Conservation (phyloP, 2,888 invertebrate species). For the Drosophila subsilvestris region DNA sequence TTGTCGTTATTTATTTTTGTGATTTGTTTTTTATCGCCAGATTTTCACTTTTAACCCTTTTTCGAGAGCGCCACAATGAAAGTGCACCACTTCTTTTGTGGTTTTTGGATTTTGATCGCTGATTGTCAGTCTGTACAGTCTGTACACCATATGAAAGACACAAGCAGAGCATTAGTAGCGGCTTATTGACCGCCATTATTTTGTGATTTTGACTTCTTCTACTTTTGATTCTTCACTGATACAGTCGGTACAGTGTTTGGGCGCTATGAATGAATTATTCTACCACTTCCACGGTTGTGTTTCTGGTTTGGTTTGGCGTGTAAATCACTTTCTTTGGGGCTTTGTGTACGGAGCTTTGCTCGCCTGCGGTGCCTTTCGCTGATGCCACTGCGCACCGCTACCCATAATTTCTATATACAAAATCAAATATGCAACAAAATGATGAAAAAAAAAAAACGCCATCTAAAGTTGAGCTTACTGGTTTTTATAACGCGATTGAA, state of each 20-base stretch:
- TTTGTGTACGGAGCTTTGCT: constrained; percentile 33
- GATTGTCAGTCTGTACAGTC: constrained; percentile 17
- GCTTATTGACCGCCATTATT: too few species aligned
- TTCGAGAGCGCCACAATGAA: constrained; percentile 31
- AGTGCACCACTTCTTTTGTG: constrained; percentile 25
- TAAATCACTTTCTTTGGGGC: constrained; percentile 64
- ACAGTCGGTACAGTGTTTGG: neutral
- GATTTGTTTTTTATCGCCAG: constrained; percentile 26
- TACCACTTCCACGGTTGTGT: neutral
- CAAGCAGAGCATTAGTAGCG: neutral
- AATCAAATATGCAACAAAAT: constrained; percentile 53
- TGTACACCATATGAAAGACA: neutral
- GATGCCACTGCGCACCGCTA: constrained; percentile 8
- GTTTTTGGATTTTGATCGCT: neutral
- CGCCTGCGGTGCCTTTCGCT: constrained; percentile 59
- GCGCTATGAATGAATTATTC: neutral
- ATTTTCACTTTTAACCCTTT: constrained; percentile 66
- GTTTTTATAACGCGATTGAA: constrained; percentile 77
- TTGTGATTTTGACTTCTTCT: neutral
- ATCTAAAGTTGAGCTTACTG: constrained; percentile 49
- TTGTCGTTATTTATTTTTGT: constrained; percentile 26
- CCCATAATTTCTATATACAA: constrained; percentile 72
- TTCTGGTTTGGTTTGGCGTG: constrained; percentile 9
- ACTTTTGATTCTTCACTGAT: neutral
- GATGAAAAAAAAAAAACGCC: constrained; percentile 30